These are phyloP conservation scores for Marronus borbonicus DNA, from an alignment of 2,888 invertebrate genomes.

Conservation along the genomic window DNA sequence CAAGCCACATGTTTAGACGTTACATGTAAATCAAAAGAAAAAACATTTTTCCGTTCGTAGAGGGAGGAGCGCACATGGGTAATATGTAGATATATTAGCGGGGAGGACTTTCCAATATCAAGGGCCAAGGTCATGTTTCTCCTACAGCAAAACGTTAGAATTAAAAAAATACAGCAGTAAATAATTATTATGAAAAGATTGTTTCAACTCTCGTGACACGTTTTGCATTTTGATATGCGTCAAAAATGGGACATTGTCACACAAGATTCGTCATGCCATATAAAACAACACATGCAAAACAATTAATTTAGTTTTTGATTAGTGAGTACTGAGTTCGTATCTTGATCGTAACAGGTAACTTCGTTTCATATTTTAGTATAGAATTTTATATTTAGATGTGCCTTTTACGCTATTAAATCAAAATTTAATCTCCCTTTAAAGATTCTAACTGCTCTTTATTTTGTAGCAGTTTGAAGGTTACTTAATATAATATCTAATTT, in stretches of 20 bases:
- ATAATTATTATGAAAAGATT: conserved; percentile 31
- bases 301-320: conserved; percentile 16
- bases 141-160: background rate
- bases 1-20: background rate
- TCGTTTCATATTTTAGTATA: too few relatives aligned
- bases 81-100: background rate
- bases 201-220: conserved; percentile 4
- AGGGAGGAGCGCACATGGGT: background rate
- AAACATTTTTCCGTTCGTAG: background rate
- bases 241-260: conserved; percentile 38
- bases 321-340: background rate
- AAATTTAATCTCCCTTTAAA: background rate
- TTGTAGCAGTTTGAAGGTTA: too few relatives aligned
- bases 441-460: background rate
- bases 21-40: background rate
- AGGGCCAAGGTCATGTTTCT: background rate
- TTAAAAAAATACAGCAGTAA: background rate
- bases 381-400: too few relatives aligned
- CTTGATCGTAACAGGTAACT: too few relatives aligned
- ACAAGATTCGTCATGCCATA: background rate
- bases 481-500: background rate
- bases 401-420: too few relatives aligned
- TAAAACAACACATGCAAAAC: conserved; percentile 31
- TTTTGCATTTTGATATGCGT: conserved; percentile 22
- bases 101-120: background rate